Conservation (phyloP, 1,140 invertebrate genomes). For the Bombus huntii region DNA sequence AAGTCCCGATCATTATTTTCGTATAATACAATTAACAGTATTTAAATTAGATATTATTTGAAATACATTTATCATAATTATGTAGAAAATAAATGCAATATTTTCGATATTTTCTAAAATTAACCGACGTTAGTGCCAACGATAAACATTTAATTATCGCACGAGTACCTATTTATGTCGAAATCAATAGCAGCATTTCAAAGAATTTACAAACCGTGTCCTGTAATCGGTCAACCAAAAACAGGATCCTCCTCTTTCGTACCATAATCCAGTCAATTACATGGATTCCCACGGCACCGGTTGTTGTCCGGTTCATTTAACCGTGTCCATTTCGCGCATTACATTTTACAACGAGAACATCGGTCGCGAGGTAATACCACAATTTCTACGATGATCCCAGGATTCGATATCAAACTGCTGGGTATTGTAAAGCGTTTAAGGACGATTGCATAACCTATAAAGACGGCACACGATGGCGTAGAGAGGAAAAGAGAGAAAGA, state of each 20-base stretch:
- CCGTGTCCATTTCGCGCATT: background rate
- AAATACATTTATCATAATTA: background rate
- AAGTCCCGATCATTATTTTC: background rate
- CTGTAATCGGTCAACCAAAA: background rate
- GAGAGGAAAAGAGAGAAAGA: background rate
- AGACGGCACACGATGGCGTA: background rate
- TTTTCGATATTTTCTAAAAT: background rate
- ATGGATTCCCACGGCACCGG: background rate
- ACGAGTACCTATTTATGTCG: background rate
- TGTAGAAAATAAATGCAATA: background rate
- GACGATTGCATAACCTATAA: constrained; percentile 47
- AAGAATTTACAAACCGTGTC: background rate
- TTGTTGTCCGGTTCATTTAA: constrained; percentile 5
- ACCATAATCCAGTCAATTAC: background rate
- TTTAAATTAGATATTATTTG: background rate
- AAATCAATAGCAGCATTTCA: background rate
- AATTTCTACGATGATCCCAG: background rate
- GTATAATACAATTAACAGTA: background rate
- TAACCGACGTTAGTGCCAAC: background rate
- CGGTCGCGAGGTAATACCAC: background rate
- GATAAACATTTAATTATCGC: background rate
- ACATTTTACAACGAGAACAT: background rate
- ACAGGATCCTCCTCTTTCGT: background rate
- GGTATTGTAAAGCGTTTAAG: constrained; percentile 26
- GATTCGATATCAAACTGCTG: constrained; percentile 35